Conservation (phyloP, 2,797 vertebrate species). For the Hippocampus kuda region DNA sequence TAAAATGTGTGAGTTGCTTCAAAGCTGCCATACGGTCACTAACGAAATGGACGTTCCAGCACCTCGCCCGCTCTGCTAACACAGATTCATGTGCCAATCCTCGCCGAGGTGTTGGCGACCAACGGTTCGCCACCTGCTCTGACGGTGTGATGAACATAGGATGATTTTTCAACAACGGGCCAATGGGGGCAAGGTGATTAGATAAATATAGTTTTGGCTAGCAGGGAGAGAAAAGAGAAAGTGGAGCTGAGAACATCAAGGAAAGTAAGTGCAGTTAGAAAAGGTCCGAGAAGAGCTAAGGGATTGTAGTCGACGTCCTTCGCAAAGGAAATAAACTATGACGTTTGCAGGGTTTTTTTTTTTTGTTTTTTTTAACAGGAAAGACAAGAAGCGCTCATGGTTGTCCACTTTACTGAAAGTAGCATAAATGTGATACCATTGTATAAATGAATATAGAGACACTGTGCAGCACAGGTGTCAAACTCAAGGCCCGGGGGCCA, state of each 20-base stretch:
- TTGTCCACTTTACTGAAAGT: not conserved
- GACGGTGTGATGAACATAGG: constrained; percentile 44
- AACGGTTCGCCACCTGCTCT: constrained; percentile 58
- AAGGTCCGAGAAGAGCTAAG: not conserved
- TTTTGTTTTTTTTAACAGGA: not conserved
- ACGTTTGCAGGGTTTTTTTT: constrained; percentile 6
- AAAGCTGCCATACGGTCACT: constrained; percentile 33
- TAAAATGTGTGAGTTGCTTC: constrained; percentile 17
- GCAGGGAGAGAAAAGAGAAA: not conserved
- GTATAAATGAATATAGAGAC: not conserved
- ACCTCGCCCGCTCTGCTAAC: constrained; percentile 8
- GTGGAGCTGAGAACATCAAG: not conserved
- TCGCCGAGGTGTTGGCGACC: constrained; percentile 38
- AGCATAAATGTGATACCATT: not conserved
- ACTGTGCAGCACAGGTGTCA: not conserved
- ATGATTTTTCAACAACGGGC: constrained; percentile 33
- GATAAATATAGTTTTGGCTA: constrained; percentile 7
- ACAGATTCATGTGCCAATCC: constrained; percentile 24
- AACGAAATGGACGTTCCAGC: constrained; percentile 18
- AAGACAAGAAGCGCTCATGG: not conserved
- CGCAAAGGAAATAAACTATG: not conserved
- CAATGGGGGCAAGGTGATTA: constrained; percentile 16
- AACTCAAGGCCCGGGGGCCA: no score
- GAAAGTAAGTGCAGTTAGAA: constrained; percentile 4
- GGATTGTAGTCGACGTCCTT: constrained; percentile 12